Evolutionary conservation across 1,140 invertebrate species (phyloP), one percentile per base, ranked within the genome.

Genomic region (Aphaenogaster rudis): DNA sequence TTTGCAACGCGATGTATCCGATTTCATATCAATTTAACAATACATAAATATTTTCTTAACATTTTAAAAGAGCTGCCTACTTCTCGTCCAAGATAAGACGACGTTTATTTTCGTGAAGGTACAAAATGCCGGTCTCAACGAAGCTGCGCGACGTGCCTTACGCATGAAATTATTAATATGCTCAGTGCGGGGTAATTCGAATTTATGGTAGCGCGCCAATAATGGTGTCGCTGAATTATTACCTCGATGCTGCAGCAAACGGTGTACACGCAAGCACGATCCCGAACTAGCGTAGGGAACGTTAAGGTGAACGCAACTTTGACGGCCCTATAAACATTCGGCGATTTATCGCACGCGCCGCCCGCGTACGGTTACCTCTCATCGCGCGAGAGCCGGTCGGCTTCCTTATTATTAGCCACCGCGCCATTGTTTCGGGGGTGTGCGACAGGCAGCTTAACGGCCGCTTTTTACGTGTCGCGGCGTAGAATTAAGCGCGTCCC

Each of bases 161-260:
- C 69, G 69, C 69, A 61, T n/a, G 69, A 57, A 84, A 84, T 76
- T 84, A 84, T 84, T 84, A 84, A 84, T 76, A 76, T 50, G 69
- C 42, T 48, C 69, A 17, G 69, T 63, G 8, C 21, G 42, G 54
- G 7, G 69, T 84, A 84, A 84, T 59, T 36, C 67, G 28, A 74
- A 82, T 84, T 84, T 84, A 84, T 84, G 80, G 13, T 76, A 76
- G 80, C 69, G 80, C 80, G 42, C 69, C 80, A 74, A 84, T 84
- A 84, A 84, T 63, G 54, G 67, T 82, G 67, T 74, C 80, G 69
- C 80, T 84, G 80, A 84, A 84, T 84, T 84, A 84, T 84, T 84
- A 61, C 69, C 4, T 28, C 63, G 52, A 74, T 54, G 33, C 8
- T 59, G 80, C 36, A 11, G 54, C 50, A 71, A 81, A 71, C 67